phyloP scores from a whole-genome alignment of 2,888 invertebrate genomes.

The Acanthopleura granulata region DNA sequence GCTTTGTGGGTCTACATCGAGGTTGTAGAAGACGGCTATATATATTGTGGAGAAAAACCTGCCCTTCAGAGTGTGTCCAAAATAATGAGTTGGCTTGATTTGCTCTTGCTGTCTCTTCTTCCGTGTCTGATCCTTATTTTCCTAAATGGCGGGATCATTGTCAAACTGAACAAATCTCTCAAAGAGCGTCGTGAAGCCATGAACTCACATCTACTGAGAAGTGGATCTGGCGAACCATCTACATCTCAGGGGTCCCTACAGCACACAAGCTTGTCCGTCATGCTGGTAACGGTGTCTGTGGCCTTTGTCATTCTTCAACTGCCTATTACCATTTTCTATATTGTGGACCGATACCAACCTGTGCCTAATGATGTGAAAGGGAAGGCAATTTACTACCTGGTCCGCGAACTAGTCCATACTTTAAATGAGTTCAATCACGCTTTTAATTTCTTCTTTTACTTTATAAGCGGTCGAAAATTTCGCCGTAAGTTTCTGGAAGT shows the following conservation, averaged over 20 bases:
- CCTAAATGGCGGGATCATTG: constrained; percentile 1
- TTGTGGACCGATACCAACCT: neutral
- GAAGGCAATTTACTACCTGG: neutral
- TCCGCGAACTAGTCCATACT: neutral
- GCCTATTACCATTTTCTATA: neutral
- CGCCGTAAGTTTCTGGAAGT: neutral
- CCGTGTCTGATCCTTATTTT: neutral
- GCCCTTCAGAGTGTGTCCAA: neutral
- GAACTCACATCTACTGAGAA: neutral
- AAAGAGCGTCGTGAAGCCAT: neutral
- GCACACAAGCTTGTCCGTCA: neutral
- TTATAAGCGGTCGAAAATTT: neutral
- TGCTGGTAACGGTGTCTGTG: constrained; percentile 9
- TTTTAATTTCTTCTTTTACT: constrained; percentile 11
- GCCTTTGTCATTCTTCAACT: constrained; percentile 1
- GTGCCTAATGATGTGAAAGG: neutral
- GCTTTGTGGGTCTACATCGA: neutral
- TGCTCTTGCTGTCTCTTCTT: neutral
- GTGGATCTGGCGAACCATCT: neutral
- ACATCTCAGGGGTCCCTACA: neutral
- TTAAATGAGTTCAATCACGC: constrained; percentile 9
- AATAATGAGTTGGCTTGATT: neutral
- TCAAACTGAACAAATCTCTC: neutral
- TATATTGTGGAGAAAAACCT: neutral
- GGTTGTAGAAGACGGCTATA: neutral